Conservation (phyloP, 2,888 invertebrate genomes). For the Sarcophaga subvicina region DNA sequence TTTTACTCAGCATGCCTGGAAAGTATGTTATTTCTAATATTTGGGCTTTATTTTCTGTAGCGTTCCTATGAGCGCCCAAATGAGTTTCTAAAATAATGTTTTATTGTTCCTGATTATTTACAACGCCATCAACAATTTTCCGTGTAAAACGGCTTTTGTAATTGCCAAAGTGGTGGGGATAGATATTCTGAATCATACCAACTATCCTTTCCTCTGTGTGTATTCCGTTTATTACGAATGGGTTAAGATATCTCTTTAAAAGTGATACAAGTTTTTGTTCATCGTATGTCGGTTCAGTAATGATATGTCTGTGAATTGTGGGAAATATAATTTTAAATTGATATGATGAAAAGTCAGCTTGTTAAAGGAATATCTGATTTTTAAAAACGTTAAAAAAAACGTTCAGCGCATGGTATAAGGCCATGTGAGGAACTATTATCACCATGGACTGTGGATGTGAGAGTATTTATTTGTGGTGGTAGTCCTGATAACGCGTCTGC, state of each 20-base stretch:
- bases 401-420: constrained; percentile 20
- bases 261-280: too few species aligned
- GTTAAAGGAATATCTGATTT: constrained; percentile 33
- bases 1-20: too few species aligned
- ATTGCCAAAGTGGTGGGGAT: constrained; percentile 6
- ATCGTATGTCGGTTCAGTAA: too few species aligned
- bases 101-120: constrained; percentile 36
- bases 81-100: constrained; percentile 36
- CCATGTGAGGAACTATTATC: not conserved
- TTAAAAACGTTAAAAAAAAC: constrained; percentile 42
- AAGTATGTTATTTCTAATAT: not conserved
- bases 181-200: constrained; percentile 4
- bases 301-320: not conserved
- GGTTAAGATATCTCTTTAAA: constrained; percentile 37
- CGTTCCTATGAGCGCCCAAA: constrained; percentile 44
- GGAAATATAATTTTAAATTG: constrained; percentile 39
- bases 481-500: constrained; percentile 73
- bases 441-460: constrained; percentile 10
- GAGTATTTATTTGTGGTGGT: too few species aligned
- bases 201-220: constrained; percentile 24
- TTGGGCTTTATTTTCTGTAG: constrained; percentile 39
- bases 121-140: constrained; percentile 32
- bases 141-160: constrained; percentile 31
- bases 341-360: constrained; percentile 6
- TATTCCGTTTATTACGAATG: constrained; percentile 44